Evolutionary conservation across 2,113 vertebrate genomes (phyloP).

Genomic region (Ondatra zibethicus): DNA sequence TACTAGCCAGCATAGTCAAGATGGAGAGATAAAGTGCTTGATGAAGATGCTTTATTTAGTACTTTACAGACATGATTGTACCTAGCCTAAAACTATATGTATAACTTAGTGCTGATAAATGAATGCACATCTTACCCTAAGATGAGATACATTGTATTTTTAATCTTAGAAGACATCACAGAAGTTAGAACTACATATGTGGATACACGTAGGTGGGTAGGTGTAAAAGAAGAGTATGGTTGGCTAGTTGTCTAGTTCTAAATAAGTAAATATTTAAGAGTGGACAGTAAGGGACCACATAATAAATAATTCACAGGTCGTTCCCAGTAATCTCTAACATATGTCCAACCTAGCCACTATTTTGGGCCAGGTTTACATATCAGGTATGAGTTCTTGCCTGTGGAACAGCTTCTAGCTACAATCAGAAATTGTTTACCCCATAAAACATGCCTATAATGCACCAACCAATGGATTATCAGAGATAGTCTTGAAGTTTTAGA

Average conservation of each 20-base stretch:
- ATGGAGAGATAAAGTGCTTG: not conserved
- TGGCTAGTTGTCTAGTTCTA: not conserved
- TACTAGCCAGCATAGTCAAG: not conserved
- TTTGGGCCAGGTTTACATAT: not conserved
- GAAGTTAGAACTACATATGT: not conserved
- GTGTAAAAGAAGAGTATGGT: not conserved
- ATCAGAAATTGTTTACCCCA: not conserved
- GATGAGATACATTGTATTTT: not conserved
- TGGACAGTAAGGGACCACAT: not conserved
- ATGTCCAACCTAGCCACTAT: not conserved
- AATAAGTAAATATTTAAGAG: not conserved
- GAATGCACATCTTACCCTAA: not conserved
- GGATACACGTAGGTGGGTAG: not conserved
- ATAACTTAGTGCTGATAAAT: not conserved
- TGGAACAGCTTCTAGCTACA: not conserved
- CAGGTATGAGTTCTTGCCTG: too few species aligned
- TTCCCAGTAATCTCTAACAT: not conserved
- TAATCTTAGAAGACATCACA: not conserved
- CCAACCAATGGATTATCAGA: not conserved
- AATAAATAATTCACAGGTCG: not conserved
- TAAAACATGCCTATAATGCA: not conserved
- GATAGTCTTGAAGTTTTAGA: constrained; percentile 12
- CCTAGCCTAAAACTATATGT: not conserved
- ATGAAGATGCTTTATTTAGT: not conserved
- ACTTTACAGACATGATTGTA: not conserved